A percentile compares a stretch with the other conserved stretches of the same genome.
phyloP scores from a whole-genome alignment of 2,113 vertebrate genomes.

The Planiliza haematocheilus region DNA sequence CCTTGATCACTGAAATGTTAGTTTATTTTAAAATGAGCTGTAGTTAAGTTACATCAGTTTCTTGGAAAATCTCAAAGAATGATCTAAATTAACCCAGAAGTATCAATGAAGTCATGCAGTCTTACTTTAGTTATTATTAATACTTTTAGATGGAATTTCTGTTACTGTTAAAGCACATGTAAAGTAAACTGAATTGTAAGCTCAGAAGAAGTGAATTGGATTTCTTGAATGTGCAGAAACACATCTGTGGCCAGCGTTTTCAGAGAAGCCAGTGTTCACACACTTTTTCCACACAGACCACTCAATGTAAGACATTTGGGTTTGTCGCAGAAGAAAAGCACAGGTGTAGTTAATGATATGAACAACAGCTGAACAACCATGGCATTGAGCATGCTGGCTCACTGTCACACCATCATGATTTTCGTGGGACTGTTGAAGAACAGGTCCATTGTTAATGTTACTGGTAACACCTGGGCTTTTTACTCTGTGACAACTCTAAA shows the following conservation, averaged over 20 bases:
- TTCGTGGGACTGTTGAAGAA: not conserved
- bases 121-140: no score
- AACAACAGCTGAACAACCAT: not conserved
- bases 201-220: not conserved
- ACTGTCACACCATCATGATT: not conserved
- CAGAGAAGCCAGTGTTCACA: not conserved
- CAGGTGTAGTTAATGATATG: not conserved
- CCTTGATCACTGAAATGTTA: not conserved
- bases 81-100: no score
- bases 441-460: not conserved
- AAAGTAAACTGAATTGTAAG: no score
- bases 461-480: not conserved
- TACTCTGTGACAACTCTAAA: not conserved
- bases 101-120: no score
- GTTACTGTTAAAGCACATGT: not conserved
- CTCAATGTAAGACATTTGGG: not conserved
- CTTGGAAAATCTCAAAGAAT: no score
- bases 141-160: no score
- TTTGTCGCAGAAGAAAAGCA: not conserved
- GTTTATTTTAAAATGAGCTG: not conserved
- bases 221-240: not conserved
- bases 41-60: no score
- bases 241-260: not conserved
- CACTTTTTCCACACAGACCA: no score
- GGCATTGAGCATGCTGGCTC: not conserved